Conservation (phyloP, 2,888 invertebrate species). For the Macrosiphum euphorbiae region DNA sequence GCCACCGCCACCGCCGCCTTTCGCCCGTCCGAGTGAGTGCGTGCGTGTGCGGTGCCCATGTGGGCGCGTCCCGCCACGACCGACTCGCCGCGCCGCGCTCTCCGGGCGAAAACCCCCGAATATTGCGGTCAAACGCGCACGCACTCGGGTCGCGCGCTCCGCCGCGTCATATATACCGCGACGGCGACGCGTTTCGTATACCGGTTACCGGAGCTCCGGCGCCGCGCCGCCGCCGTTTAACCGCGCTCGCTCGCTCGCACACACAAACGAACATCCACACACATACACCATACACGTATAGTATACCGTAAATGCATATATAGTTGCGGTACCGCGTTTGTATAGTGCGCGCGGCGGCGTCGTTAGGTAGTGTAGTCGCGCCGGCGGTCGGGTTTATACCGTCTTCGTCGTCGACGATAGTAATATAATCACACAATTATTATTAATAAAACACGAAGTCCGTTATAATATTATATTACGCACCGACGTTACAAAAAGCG, state of each 20-base stretch:
- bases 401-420: background rate
- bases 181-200: constrained; percentile 32
- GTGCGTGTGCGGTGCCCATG: constrained; percentile 48
- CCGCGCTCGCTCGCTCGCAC: background rate
- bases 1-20: background rate
- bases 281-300: background rate
- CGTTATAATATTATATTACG: background rate
- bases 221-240: constrained; percentile 22
- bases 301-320: constrained; percentile 3
- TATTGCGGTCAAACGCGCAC: constrained; percentile 61
- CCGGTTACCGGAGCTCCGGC: constrained; percentile 37
- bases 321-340: constrained; percentile 21
- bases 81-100: constrained; percentile 31
- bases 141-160: constrained; percentile 49
- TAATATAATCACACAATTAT: background rate
- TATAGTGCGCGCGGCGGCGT: constrained; percentile 4
- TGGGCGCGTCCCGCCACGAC: constrained; percentile 59
- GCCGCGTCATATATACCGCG: constrained; percentile 34
- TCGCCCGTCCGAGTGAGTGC: background rate
- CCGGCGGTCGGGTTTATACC: background rate
- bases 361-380: constrained; percentile 20
- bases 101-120: constrained; percentile 57
- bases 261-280: background rate
- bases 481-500: background rate
- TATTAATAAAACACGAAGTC: background rate